Base-by-base conservation (phyloP, 2,797 vertebrate genomes). In the Cyclopterus lumpus region DNA sequence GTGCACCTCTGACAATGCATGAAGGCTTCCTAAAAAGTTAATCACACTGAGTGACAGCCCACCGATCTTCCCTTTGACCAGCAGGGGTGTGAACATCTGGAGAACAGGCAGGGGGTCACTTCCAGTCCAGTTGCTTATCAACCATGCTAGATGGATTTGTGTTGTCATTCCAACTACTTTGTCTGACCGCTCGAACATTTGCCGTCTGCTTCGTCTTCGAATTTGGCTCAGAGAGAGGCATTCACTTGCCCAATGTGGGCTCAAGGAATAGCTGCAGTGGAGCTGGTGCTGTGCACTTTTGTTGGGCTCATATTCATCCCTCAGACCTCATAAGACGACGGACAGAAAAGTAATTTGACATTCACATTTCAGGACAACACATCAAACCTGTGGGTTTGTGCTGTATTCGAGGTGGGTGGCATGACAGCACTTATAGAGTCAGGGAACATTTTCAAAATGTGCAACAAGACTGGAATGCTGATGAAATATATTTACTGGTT, bases 181-280 rank as follows among this genome's bases (percentile, higher is more conserved):
- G 32, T 78, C 1, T 4, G 63, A 73, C 64, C 38, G 20, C 54
- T 57, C n/a, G 51, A 71, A 79, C 87, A 89, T 86, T 87, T 89
- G 89, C 67, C 51, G 73, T 80, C 78, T 78, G 64, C 55, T 77
- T 67, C 14, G 3, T 58, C 71, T 75, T 42, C 42, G 49, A 65
- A 36, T 73, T 77, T 86, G 83, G 69, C 65, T 80, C 58, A n/a
- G 34, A 75, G 48, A 57, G 53, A 18, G 58, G 24, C 68, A 73
- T 34, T 65, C 9, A 28, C 58, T 66, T 57, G 16, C 61, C 70
- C 18, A 53, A 10, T 2, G 20, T 46, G 24, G 42, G 57, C 26
- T 76, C 55, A 30, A 34, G 71, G 58, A 84, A 65, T 62, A 69
- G 40, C 16, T 73, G 67, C 54, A 54, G 73, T 8, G 32, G 59